phyloP scores from a whole-genome alignment of 2,888 invertebrate species.

The Agrochola lota region DNA sequence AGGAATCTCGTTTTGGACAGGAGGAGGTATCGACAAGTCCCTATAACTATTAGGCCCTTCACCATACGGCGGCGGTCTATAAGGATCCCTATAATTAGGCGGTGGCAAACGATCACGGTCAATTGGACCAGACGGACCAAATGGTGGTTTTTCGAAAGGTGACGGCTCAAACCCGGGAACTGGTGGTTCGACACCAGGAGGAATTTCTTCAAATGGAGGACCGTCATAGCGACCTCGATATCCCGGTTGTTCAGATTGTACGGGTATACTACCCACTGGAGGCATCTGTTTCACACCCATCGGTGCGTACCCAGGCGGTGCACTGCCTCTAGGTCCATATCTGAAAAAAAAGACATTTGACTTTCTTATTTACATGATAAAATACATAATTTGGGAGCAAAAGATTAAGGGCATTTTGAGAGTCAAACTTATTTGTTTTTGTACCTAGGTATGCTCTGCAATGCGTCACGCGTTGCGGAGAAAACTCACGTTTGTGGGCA shows the following conservation, averaged over 20 bases:
- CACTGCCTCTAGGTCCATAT: slow-evolving; percentile 84
- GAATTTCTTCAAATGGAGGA: slow-evolving; percentile 90
- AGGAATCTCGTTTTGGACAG: slow-evolving; percentile 81
- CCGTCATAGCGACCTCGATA: slow-evolving; percentile 86
- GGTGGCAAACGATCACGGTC: slow-evolving; percentile 85
- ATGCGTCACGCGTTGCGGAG: not conserved
- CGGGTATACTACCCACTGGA: slow-evolving; percentile 76
- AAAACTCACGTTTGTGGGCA: not conserved
- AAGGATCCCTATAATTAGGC: slow-evolving; percentile 83
- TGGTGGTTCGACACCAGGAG: slow-evolving; percentile 92
- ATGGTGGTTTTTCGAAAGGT: slow-evolving; percentile 88
- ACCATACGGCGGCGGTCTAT: slow-evolving; percentile 79
- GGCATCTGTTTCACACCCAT: slow-evolving; percentile 82
- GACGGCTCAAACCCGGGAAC: slow-evolving; percentile 91
- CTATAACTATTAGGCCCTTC: slow-evolving; percentile 81
- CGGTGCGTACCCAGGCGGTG: slow-evolving; percentile 81
- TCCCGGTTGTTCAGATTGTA: slow-evolving; percentile 80
- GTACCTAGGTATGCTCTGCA: not conserved
- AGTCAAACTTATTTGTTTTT: not conserved
- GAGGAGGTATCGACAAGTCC: slow-evolving; percentile 77
- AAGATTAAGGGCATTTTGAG: slow-evolving; percentile 1
- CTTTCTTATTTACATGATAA: slow-evolving; percentile 20
- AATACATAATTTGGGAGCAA: not conserved
- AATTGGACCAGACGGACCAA: slow-evolving; percentile 79
- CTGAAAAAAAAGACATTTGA: slow-evolving; percentile 78